These are phyloP conservation scores for Drosophila punjabiensis DNA, from an alignment of 1,140 invertebrate species.

Conservation along the genomic window DNA sequence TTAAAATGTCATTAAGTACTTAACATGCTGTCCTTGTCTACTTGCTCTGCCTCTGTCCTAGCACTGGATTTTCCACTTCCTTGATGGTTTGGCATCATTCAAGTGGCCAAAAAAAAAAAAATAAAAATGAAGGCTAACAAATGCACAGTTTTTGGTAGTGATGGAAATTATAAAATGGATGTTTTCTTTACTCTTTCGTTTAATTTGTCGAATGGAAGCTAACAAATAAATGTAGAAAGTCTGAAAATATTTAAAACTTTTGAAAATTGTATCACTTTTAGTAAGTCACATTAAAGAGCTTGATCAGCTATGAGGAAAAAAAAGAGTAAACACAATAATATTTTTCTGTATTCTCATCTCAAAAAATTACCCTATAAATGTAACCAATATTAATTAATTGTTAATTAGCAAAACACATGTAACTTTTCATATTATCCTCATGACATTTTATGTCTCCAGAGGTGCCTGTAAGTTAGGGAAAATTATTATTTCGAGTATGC, in stretches of 20 bases:
- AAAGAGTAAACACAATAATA: not conserved
- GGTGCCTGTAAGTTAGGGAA: no score
- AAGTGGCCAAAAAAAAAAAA: slow-evolving; percentile 26
- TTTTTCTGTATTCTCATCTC: not conserved
- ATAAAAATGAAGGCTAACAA: not conserved
- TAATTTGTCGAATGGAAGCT: not conserved
- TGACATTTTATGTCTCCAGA: not conserved
- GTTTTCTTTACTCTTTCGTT: not conserved
- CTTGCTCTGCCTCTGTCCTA: not conserved
- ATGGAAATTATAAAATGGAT: not conserved
- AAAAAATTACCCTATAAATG: not conserved
- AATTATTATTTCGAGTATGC: not conserved
- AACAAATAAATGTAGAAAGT: not conserved
- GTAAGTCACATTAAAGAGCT: not conserved
- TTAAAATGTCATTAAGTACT: slow-evolving; percentile 79
- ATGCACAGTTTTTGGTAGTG: not conserved
- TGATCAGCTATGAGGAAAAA: not conserved
- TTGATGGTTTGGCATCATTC: slow-evolving; percentile 37
- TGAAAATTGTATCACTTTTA: not conserved
- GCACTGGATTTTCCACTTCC: slow-evolving; percentile 21
- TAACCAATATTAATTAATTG: not conserved
- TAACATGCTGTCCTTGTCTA: slow-evolving; percentile 29
- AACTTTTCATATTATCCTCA: not conserved
- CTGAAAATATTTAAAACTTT: not conserved
- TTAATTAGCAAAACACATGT: not conserved